Evolutionary conservation across 2,113 vertebrate species (phyloP).

Genomic region (Aldabrachelys gigantea): DNA sequence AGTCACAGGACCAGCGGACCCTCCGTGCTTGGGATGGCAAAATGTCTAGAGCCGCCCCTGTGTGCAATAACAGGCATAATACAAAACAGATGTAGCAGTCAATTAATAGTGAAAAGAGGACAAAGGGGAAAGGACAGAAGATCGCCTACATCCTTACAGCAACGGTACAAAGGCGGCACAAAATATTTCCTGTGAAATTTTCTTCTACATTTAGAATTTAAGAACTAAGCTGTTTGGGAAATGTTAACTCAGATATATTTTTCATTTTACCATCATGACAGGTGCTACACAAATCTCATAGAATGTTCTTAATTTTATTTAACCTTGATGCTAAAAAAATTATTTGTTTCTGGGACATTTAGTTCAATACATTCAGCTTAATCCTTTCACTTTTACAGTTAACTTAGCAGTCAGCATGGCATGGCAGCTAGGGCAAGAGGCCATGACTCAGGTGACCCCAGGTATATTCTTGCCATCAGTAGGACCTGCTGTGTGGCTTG

Average conservation of each 20-base stretch:
- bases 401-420: neutral
- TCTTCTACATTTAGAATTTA: conserved; percentile 13
- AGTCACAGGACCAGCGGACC: no score
- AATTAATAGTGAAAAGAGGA: neutral
- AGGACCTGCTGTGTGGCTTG: neutral
- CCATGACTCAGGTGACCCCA: neutral
- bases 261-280: neutral
- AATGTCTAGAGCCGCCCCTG: no score
- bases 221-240: neutral
- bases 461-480: neutral
- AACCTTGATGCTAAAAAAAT: neutral
- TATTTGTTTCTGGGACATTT: neutral
- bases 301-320: neutral
- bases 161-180: neutral
- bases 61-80: neutral
- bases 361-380: neutral
- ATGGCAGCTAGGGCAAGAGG: no score
- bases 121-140: neutral
- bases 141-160: neutral
- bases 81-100: neutral
- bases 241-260: neutral
- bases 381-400: neutral
- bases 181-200: conserved; percentile 37
- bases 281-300: neutral
- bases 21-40: no score